Conservation (phyloP, 1,140 invertebrate species). For the Cheumatopsyche charites region DNA sequence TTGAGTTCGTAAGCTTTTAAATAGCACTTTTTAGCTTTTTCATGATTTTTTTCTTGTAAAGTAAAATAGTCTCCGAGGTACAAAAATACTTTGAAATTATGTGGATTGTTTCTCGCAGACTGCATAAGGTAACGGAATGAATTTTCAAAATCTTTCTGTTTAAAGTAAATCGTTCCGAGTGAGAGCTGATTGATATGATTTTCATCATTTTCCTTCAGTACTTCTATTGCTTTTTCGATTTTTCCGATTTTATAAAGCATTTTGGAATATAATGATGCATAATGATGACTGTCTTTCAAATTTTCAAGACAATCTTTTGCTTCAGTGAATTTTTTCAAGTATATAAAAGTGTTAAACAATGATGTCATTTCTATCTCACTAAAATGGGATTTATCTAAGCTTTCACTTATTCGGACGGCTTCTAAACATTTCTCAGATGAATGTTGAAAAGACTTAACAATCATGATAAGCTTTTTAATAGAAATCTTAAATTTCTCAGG, state of each 20-base stretch:
- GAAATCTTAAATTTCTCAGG: conserved; percentile 51
- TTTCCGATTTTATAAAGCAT: conserved; percentile 59
- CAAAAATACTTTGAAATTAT: conserved; percentile 74
- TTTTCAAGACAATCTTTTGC: conserved; percentile 50
- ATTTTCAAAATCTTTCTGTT: conserved; percentile 66
- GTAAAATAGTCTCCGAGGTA: conserved; percentile 79
- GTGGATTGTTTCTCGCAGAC: conserved; percentile 75
- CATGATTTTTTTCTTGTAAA: conserved; percentile 63
- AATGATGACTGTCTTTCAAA: conserved; percentile 52
- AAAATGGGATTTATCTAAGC: conserved; percentile 16
- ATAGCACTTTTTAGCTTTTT: conserved; percentile 79
- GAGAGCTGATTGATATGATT: conserved; percentile 65
- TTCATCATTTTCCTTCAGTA: conserved; percentile 57
- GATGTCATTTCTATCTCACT: conserved; percentile 29
- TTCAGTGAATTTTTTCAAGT: conserved; percentile 49
- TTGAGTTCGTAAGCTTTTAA: conserved; percentile 82
- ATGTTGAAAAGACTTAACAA: conserved; percentile 28
- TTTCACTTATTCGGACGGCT: conserved; percentile 33
- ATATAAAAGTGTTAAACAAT: conserved; percentile 49
- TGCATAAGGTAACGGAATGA: conserved; percentile 71
- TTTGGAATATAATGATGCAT: conserved; percentile 54
- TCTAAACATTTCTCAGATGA: conserved; percentile 34
- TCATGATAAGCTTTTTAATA: conserved; percentile 31
- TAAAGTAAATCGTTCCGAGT: conserved; percentile 71
- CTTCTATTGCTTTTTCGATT: conserved; percentile 62